Base-by-base conservation (phyloP, 2,113 vertebrate genomes). In the Syngnathus scovelli region DNA sequence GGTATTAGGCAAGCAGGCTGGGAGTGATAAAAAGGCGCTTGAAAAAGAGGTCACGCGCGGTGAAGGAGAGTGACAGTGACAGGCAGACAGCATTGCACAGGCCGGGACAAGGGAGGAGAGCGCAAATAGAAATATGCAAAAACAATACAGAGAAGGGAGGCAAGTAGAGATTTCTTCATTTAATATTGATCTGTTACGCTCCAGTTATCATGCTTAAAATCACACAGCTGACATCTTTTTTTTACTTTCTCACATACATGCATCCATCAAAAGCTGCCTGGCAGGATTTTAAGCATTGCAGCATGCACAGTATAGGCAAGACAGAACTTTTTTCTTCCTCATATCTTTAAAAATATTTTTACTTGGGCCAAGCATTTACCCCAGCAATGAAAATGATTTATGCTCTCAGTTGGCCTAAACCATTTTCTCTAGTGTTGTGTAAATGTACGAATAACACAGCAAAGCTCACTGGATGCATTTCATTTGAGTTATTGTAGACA, bases 121-220 rank as follows among this genome's bases (percentile, higher is more conserved):
- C 27, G 68, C 46, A 69, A 59, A 41, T 61, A 23, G 64, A 66
- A 75, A 61, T 48, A 67, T 48, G 59, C 81, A 80, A 41, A 41
- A 41, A 9, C 27, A 33, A 33, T 33, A 33, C 27, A 33, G 27
- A 33, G 27, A 33, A 33, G 27, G 27, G 27, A 33, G 27, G 27
- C 27, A 33, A 33, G 27, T 33, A 33, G 27, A 33, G 27, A 33
- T 33, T 2, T 3, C 74, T 79, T 87, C 77, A 86, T 83, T 78
- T 62, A 78, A 39, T 86, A 86, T 87, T 83, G 82, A 90, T 89
- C 75, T 54, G 56, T 41, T 72, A 38, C 70, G 65, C 67, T 81
- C 88, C 67, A 74, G 65, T 72, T 74, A 69, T 67, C 65, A 63
- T 71, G 67, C 72, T 74, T 16, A 61, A 61, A 81, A 63, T 69